Base-by-base conservation (phyloP, 2,888 invertebrate species). In the Onchidella celtica region DNA sequence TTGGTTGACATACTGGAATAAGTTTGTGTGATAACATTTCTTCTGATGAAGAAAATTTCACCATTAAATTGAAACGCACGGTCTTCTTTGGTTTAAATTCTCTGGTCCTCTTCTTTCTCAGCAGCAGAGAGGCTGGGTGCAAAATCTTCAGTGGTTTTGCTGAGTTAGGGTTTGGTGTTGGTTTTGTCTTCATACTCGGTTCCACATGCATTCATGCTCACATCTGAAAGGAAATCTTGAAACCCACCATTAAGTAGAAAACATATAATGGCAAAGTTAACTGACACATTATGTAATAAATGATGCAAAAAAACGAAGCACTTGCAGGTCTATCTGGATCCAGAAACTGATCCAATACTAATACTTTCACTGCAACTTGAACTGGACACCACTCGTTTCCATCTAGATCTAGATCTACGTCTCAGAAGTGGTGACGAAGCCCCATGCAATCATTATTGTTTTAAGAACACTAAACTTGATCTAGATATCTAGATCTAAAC, bases 31-130 rank as follows among this genome's bases (percentile, higher is more conserved):
- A 17, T 17, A 47, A 17, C 47, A 17, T 47, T 47, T 47, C 47
- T 17, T 70, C 70, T 17, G 70, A 70, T 0, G 29, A 29, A 17
- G 70, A 55, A 6, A 47, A 55, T 32, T 55, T 55, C 2, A 47
- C 36, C 11, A 29, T 55, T 21, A 70, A 21, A 36, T 32, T 55
- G 32, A 70, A 70, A 9, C 70, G 27, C 4, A 70, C 70, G 17
- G 11, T 70, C 55, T 70, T 70, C 55, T 70, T 47, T 11, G 55
- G 32, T 14, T 1, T 17, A 11, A 55, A 17, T 14, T 55, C 27
- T 47, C 55, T 70, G 3, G 14, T 47, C 55, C 55, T 55, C 32
- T 70, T 70, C 55, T 70, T 70, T 29, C 55, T 47, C 11, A 70
- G 17, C 70, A 70, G 29, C 21, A 29, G 55, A 70, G 32, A 55